phyloP scores from a whole-genome alignment of 2,113 vertebrate species.

The Cariama cristata region DNA sequence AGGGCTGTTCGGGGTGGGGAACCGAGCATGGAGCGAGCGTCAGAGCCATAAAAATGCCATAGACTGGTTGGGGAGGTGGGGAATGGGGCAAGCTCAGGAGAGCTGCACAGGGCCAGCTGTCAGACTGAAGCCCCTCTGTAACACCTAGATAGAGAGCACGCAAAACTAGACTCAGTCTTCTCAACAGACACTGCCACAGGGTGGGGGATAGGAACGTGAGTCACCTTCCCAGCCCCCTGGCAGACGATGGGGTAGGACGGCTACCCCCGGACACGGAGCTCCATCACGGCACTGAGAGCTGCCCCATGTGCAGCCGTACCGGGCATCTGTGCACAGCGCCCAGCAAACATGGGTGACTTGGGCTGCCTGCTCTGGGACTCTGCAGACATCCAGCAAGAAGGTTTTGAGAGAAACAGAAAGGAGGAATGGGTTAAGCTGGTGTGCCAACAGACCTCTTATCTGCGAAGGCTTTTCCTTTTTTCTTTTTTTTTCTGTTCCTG shows the following conservation, averaged over 20 bases:
- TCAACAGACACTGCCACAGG: not conserved
- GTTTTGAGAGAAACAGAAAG: not conserved
- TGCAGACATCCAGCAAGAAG: not conserved
- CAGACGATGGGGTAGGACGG: fast-evolving
- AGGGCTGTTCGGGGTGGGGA: fast-evolving
- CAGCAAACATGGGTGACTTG: not conserved
- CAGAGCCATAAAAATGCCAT: not conserved
- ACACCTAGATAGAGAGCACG: not conserved
- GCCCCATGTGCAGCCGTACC: not conserved
- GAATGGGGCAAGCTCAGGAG: not conserved
- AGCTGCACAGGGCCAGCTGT: not conserved
- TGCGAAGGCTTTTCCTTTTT: constrained; percentile 24
- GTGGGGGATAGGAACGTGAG: fast-evolving
- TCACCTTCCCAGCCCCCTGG: not conserved
- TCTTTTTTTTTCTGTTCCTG: constrained; percentile 26
- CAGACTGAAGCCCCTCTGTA: not conserved
- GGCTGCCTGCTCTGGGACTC: not conserved
- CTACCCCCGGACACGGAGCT: fast-evolving
- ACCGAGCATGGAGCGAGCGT: not conserved
- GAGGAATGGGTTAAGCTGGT: not conserved
- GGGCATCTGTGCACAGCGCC: not conserved
- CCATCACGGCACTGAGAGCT: not conserved
- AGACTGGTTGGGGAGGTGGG: not conserved
- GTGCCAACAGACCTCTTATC: constrained; percentile 59
- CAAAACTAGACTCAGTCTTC: not conserved